Conservation (phyloP, 2,888 invertebrate genomes). For the Gnatocerus cornutus region DNA sequence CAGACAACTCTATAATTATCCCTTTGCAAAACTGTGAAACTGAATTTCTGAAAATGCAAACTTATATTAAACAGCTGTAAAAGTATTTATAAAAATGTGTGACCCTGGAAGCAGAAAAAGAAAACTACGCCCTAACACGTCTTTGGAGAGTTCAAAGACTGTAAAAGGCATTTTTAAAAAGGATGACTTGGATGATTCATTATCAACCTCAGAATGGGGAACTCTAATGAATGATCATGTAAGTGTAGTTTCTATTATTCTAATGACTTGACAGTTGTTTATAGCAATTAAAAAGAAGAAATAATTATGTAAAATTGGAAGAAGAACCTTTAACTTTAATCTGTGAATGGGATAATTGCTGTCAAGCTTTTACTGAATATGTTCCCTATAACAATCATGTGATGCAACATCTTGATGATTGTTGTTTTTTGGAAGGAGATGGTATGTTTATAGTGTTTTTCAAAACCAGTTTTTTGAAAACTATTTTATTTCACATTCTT, state of each 20-base stretch:
- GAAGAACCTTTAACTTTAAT: constrained; percentile 69
- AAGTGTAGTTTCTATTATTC: constrained; percentile 21
- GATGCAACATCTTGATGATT: constrained; percentile 68
- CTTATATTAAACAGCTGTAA: constrained; percentile 68
- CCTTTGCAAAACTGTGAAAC: constrained; percentile 71
- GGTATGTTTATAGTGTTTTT: neutral
- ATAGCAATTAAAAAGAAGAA: constrained; percentile 51
- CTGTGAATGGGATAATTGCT: constrained; percentile 78
- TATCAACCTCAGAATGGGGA: constrained; percentile 45
- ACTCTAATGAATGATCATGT: constrained; percentile 35
- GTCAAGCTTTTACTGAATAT: constrained; percentile 68
- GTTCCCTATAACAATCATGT: constrained; percentile 76
- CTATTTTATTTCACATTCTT: too few species aligned
- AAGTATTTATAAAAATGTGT: constrained; percentile 40
- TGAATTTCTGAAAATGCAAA: constrained; percentile 67
- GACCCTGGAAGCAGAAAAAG: constrained; percentile 37
- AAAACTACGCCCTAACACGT: constrained; percentile 39
- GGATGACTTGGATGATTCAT: constrained; percentile 47
- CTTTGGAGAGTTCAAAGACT: constrained; percentile 36
- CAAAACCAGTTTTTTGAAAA: neutral
- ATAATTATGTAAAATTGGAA: constrained; percentile 54
- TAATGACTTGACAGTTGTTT: neutral
- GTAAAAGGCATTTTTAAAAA: constrained; percentile 49
- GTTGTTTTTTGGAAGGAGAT: constrained; percentile 44
- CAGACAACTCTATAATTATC: constrained; percentile 64